Base-by-base conservation (phyloP, 2,113 vertebrate genomes). In the Vulpes vulpes region DNA sequence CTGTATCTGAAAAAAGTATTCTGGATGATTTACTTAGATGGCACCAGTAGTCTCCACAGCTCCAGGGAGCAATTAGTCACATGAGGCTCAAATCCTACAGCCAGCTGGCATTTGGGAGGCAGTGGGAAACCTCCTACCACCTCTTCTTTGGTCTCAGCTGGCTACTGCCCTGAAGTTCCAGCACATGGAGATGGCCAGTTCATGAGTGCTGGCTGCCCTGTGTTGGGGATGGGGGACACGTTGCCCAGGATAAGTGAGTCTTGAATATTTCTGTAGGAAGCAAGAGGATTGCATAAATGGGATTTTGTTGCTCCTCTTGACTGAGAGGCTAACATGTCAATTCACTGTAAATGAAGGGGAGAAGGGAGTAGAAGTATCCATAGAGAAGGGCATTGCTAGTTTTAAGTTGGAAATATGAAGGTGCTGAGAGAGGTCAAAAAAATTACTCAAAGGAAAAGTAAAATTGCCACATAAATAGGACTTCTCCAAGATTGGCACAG, bases 81-180 rank as follows among this genome's bases (percentile, higher is more conserved):
- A 59, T 2, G 49, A 81, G 30, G 12, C 38, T 14, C 35, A 14
- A 14, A 93, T 74, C 94, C 82, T 83, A 89, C 60, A 78, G 53
- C 81, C 71, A 74, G 38, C 62, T 9, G 38, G 71, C 25, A 67
- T 53, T 51, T 60, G 27, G 22, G 35, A 53, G 20, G 27, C 3
- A 1, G 11, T 19, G 32, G 91, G 91, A 83, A 60, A 71, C 32
- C 65, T 85, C 93, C 73, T 0, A 0, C 10, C 0, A 0, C 38
- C 32, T 97, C n/a, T 82, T 49, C 82, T 95, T 69, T 96, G 79
- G 51, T 95, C 94, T 81, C 93, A 90, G 94, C n/a, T 10, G 94
- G 87, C 17, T 15, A 2, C 53, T 5, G 20, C 43, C 74, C 87
- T 55, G 78, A 92, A 76, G 62, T 43, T 57, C 55, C 2, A 64